Percentiles rank a stretch among this genome's conserved stretches.
phyloP scores from a whole-genome alignment of 2,113 vertebrate genomes.

The Thryonomys swinderianus region DNA sequence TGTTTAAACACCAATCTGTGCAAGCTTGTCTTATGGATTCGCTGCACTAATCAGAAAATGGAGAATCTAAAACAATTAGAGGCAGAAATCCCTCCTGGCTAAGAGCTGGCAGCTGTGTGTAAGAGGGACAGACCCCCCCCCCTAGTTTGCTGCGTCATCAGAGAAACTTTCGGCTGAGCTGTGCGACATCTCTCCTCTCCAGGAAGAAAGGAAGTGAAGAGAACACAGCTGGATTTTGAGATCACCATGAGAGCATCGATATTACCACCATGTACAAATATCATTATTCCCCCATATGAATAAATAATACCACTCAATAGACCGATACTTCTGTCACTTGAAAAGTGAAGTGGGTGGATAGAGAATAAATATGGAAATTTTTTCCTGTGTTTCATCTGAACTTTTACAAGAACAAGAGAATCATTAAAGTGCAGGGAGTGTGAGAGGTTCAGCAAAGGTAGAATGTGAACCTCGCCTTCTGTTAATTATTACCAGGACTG shows the following conservation, averaged over 20 bases:
- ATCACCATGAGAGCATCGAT: neutral
- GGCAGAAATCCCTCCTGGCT: neutral
- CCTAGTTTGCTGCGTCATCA: neutral
- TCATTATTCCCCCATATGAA: slow-evolving; percentile 51
- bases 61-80: neutral
- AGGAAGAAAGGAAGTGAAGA: slow-evolving; percentile 46
- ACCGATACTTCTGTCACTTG: slow-evolving; percentile 49
- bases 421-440: neutral
- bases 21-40: neutral
- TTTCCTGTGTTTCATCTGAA: slow-evolving; percentile 8
- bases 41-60: neutral
- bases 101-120: slow-evolving; percentile 14
- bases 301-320: slow-evolving; percentile 50
- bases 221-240: slow-evolving; percentile 50
- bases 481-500: neutral
- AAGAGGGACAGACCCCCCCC: neutral
- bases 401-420: neutral
- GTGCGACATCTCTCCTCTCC: slow-evolving; percentile 38
- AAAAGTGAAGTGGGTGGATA: slow-evolving; percentile 34
- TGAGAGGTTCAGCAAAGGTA: neutral
- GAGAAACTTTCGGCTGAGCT: neutral
- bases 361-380: slow-evolving; percentile 23
- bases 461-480: neutral
- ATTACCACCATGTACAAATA: slow-evolving; percentile 63
- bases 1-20: neutral